phyloP scores from a whole-genome alignment of 2,113 vertebrate species.

The Carassius carassius region DNA sequence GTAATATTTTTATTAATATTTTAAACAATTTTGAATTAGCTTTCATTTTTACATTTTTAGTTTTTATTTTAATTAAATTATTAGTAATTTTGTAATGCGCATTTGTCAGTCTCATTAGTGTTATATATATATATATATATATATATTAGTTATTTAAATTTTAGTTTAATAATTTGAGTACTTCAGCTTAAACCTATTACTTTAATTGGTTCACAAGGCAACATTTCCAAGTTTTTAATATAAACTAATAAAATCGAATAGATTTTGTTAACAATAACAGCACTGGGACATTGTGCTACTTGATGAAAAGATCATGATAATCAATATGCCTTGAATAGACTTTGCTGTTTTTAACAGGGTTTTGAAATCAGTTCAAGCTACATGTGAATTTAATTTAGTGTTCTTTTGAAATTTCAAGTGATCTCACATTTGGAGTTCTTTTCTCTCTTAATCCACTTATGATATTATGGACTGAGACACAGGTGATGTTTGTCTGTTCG shows the following conservation, averaged over 20 bases:
- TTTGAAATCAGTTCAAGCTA: background rate
- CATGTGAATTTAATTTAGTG: background rate
- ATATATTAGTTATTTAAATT: no score
- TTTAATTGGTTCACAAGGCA: no score
- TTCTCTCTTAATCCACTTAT: constrained; percentile 5
- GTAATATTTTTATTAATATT: background rate
- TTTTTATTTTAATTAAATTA: background rate
- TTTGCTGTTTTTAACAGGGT: background rate
- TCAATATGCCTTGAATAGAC: background rate
- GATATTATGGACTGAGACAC: background rate
- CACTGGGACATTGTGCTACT: background rate
- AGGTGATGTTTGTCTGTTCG: background rate
- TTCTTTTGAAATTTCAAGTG: background rate
- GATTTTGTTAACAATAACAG: background rate
- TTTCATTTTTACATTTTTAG: background rate
- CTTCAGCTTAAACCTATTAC: background rate
- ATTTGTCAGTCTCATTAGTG: background rate
- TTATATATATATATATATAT: no score
- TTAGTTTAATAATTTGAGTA: background rate
- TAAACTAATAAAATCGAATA: background rate
- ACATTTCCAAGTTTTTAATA: no score
- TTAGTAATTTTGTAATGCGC: background rate
- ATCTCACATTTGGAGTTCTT: background rate
- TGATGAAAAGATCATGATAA: background rate
- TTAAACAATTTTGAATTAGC: background rate